Conservation (phyloP, 2,797 vertebrate species). For the Avahi laniger region DNA sequence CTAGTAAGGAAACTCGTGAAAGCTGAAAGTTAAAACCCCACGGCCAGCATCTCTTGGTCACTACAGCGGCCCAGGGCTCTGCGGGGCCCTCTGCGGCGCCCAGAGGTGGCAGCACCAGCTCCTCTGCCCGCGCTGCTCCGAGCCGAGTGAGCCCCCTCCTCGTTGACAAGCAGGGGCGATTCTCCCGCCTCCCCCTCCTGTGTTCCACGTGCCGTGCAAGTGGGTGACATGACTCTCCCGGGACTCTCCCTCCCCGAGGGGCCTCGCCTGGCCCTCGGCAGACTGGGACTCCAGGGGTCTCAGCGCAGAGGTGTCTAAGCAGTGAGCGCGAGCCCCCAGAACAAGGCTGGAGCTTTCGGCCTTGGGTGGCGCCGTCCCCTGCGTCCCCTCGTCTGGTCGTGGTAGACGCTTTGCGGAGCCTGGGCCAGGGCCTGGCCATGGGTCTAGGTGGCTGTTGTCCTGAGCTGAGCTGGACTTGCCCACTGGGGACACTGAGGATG, state of each 20-base stretch:
- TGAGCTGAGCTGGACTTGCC: neutral
- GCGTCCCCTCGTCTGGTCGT: neutral
- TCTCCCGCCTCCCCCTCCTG: neutral
- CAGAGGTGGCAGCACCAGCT: fast-evolving
- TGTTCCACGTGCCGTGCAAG: fast-evolving
- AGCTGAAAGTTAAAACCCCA: slow-evolving; percentile 15
- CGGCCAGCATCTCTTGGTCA: neutral
- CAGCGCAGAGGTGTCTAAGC: neutral
- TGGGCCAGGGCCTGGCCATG: neutral
- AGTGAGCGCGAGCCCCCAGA: fast-evolving
- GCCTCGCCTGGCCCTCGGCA: neutral
- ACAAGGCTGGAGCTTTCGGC: neutral
- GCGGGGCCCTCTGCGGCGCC: fast-evolving
- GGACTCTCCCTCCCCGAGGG: neutral
- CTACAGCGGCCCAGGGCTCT: neutral
- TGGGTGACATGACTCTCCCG: neutral
- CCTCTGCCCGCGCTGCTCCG: no score
- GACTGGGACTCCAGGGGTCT: neutral
- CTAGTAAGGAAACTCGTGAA: slow-evolving; percentile 11
- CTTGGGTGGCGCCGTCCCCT: no score
- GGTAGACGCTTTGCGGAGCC: neutral
- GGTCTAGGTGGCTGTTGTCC: neutral
- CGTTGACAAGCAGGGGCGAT: no score
- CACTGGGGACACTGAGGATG: neutral
- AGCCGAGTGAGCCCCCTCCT: no score